A percentile compares a stretch with the other conserved stretches of the same genome.
Evolutionary conservation across 2,797 vertebrate genomes (phyloP).

Genomic region (Malurus splendens): DNA sequence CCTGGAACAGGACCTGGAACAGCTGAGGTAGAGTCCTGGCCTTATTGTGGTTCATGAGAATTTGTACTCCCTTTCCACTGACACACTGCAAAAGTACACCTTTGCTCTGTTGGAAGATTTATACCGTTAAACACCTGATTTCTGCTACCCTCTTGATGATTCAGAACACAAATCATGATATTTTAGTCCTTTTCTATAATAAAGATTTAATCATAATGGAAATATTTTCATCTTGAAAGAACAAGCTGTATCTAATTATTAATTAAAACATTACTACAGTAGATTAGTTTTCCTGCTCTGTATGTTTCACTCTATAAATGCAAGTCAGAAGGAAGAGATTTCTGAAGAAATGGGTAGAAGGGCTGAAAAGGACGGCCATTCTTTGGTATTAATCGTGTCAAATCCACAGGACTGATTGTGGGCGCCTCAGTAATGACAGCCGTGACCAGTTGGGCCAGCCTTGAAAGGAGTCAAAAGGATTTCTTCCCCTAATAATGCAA

Average conservation of each 20-base stretch:
- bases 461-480: background rate
- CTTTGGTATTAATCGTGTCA: background rate
- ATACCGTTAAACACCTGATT: background rate
- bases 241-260: constrained; percentile 3
- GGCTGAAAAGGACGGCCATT: background rate
- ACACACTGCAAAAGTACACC: background rate
- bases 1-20: background rate
- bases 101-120: background rate
- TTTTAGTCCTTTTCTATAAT: background rate
- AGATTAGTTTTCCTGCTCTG: background rate
- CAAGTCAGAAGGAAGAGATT: background rate
- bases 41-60: background rate
- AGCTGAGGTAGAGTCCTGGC: background rate
- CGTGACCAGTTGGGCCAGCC: background rate
- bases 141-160: background rate
- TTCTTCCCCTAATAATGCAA: background rate
- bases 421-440: background rate
- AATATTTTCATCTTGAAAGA: constrained; percentile 14
- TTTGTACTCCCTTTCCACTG: background rate
- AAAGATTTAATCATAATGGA: background rate
- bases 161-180: background rate
- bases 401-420: background rate
- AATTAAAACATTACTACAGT: constrained; percentile 34
- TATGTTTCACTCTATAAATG: background rate
- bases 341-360: background rate